phyloP scores from a whole-genome alignment of 2,797 vertebrate species.

The Astyanax mexicanus region DNA sequence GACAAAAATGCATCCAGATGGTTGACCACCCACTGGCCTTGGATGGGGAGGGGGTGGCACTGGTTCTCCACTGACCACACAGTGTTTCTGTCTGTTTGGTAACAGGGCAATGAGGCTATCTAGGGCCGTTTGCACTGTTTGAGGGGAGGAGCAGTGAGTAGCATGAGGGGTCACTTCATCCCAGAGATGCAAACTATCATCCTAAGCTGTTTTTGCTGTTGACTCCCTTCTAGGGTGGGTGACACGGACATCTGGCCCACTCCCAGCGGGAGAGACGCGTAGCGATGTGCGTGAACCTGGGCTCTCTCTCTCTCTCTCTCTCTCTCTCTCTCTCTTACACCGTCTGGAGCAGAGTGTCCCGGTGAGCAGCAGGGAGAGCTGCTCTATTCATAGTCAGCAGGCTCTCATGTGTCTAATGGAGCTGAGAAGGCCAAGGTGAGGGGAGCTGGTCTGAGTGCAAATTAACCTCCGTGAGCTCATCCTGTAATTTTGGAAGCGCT shows the following conservation, averaged over 20 bases:
- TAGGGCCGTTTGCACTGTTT: constrained; percentile 35
- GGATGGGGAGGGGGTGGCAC: constrained; percentile 30
- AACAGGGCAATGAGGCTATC: constrained; percentile 39
- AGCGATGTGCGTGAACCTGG: constrained; percentile 39
- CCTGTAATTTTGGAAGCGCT: constrained; percentile 47
- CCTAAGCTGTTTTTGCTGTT: constrained; percentile 38
- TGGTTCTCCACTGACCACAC: constrained; percentile 37
- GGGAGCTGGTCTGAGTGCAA: constrained; percentile 43
- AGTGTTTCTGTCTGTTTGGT: constrained; percentile 45
- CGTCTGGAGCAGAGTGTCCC: constrained; percentile 39
- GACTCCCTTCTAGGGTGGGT: constrained; percentile 49
- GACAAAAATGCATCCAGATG: constrained; percentile 55
- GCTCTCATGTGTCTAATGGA: constrained; percentile 56
- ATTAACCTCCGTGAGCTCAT: constrained; percentile 49
- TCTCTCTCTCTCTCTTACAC: too few relatives aligned
- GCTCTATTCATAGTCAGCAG: constrained; percentile 49
- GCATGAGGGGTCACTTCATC: constrained; percentile 48
- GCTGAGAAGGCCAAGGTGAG: constrained; percentile 43
- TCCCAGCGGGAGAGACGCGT: constrained; percentile 33
- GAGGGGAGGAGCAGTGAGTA: constrained; percentile 6
- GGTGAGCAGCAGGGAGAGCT: constrained; percentile 38
- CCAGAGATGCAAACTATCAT: constrained; percentile 53
- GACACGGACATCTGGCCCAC: constrained; percentile 45
- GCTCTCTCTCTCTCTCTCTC: constrained; percentile 36
- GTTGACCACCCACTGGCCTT: constrained; percentile 24